phyloP scores from a whole-genome alignment of 2,113 vertebrate genomes.

The Athene cunicularia region DNA sequence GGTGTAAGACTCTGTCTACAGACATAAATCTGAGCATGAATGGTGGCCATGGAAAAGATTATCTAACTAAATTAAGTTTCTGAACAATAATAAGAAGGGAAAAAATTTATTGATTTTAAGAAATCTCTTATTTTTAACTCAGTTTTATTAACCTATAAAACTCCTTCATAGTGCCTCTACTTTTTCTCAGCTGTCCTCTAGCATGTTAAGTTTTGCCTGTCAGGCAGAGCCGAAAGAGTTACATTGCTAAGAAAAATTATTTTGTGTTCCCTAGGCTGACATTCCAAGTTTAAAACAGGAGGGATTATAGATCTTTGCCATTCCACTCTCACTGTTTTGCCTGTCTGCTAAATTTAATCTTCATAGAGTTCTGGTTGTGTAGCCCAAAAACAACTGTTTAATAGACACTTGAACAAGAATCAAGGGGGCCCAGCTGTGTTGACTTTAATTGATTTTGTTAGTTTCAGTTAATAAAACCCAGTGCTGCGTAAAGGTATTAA shows the following conservation, averaged over 20 bases:
- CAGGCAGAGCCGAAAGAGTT: not conserved
- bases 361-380: not conserved
- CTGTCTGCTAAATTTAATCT: conserved; percentile 25
- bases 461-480: not conserved
- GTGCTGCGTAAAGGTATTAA: not conserved
- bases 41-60: not conserved
- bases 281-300: conserved; percentile 7
- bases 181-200: not conserved
- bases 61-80: conserved; percentile 26
- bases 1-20: not conserved
- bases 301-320: not conserved
- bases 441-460: not conserved
- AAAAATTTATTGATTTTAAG: not conserved
- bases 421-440: not conserved
- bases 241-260: not conserved
- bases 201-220: not conserved
- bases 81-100: not conserved
- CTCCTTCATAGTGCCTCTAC: not conserved
- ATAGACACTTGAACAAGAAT: not conserved
- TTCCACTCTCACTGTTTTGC: not conserved
- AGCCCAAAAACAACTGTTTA: not conserved
- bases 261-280: not conserved
- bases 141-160: not conserved
- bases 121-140: not conserved
- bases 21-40: conserved; percentile 1